Base-by-base conservation (phyloP, 2,888 invertebrate species). In the Lochmaea crataegi region DNA sequence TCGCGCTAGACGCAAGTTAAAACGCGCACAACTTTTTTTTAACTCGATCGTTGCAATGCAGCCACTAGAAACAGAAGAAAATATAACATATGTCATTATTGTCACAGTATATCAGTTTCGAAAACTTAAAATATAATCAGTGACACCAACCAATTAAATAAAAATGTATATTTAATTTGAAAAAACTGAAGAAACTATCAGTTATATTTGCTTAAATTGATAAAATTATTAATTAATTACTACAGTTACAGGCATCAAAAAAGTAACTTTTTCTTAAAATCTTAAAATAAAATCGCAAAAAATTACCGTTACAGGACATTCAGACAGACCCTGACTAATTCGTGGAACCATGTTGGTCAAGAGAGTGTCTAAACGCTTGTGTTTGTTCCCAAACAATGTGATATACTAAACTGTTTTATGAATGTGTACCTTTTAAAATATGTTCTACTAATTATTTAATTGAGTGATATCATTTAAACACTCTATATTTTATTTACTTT, bases 271-370 rank as follows among this genome's bases (percentile, higher is more conserved):
- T 18, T 2, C 18, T 9, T 16, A 53, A 53, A 53, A 18, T 9
- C 53, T 18, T 18, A 16, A 53, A 18, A 53, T 18, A 10, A 16
- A 53, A n/a, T 18, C 3, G n/a, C 18, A 12, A 18, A 63, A 42
- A 42, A 16, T 9, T 42, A 42, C 61, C 61, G 61, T 63, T 16
- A 41, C 42, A 5, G 61, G 38, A 18, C 16, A n/a, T 42, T 42
- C n/a, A 63, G 61, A 41, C 61, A 63, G 26, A 10, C 9, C 18
- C 22, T 63, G n/a, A 7, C 1, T 11, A 42, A 42, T 63, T 42
- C 42, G 32, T 42, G 42, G 42, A 63, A 63, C 61, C 16, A 42
- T 18, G 42, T 18, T 63, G 26, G 42, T 63, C 61, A 63, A 63
- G 41, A 4, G 2, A 9, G n/a, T 41, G 11, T 41, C 61, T 42